phyloP scores from a whole-genome alignment of 2,113 vertebrate genomes.

The Corydoras sp. region DNA sequence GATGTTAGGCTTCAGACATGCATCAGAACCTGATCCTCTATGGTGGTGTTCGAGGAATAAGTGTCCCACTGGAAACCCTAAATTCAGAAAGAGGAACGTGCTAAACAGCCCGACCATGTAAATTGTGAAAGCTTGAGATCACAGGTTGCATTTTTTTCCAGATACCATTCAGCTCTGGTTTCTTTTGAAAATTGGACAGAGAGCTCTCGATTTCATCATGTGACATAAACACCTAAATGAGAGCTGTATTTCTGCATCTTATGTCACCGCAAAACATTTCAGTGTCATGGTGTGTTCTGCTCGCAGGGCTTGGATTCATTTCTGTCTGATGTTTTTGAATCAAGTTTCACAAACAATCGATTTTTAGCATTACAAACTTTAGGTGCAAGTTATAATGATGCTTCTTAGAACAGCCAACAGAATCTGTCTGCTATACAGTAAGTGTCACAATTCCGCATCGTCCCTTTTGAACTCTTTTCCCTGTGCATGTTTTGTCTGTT shows the following conservation, averaged over 20 bases:
- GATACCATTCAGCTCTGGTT: conserved; percentile 35
- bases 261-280: conserved; percentile 36
- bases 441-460: no score
- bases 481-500: no score
- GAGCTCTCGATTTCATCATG: conserved; percentile 24
- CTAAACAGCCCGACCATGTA: conserved; percentile 26
- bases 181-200: conserved; percentile 29
- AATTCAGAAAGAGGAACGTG: conserved; percentile 20
- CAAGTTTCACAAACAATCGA: neutral
- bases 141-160: conserved; percentile 31
- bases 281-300: conserved; percentile 7
- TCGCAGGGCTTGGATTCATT: neutral
- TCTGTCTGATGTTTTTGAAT: neutral
- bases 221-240: conserved; percentile 32
- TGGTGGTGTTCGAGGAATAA: conserved; percentile 26
- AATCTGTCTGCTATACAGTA: no score
- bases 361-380: neutral
- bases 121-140: conserved; percentile 31
- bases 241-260: conserved; percentile 37
- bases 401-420: neutral
- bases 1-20: conserved; percentile 1
- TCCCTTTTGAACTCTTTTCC: no score
- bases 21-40: conserved; percentile 12
- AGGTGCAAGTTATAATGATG: neutral
- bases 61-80: conserved; percentile 28